Base-by-base conservation (phyloP, 2,888 invertebrate species). In the Zonitis immaculata region DNA sequence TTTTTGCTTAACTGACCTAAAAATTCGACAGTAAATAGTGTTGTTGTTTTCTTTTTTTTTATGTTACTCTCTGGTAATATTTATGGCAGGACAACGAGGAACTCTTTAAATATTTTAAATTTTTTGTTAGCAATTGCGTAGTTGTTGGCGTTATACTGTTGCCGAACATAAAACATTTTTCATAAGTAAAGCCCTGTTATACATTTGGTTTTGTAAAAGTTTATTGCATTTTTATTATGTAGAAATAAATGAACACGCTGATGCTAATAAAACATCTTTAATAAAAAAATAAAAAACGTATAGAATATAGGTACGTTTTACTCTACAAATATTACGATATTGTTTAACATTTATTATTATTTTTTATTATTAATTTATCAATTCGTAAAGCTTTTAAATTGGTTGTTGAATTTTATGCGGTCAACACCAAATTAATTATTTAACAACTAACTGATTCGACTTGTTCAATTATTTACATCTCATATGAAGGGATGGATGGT, bases 161-260 rank as follows among this genome's bases (percentile, higher is more conserved):
- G 51, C 20, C 39, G 20, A 52, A 50, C 55, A 52, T 55, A 55
- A 55, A 55, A 55, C 48, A 49, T 48, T 55, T 39, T 55, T 55
- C 55, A 55, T 55, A 55, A 55, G 48, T 55, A 48, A 55, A 35
- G 49, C 39, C n/a, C 46, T 44, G 47, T 46, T 45, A n/a, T n/a
- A 51, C 44, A 52, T 51, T 52, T 51, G 55, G 51, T 55, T 55
- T 55, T 32, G 48, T 26, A 45, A 28, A 48, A 51, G 48, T 52
- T 56, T 56, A 56, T 53, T 52, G 52, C 48, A 56, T 47, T 50
- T 56, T 56, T 56, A 56, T 56, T 52, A 56, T 56, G 52, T 56
- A 52, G 52, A 56, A 56, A 56, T 56, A 53, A 56, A 53, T 50
- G 53, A 53, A 51, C 51, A 48, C 52, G 51, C 42, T 44, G 44